Base-by-base conservation (phyloP, 2,888 invertebrate genomes). In the Fragum sueziense region DNA sequence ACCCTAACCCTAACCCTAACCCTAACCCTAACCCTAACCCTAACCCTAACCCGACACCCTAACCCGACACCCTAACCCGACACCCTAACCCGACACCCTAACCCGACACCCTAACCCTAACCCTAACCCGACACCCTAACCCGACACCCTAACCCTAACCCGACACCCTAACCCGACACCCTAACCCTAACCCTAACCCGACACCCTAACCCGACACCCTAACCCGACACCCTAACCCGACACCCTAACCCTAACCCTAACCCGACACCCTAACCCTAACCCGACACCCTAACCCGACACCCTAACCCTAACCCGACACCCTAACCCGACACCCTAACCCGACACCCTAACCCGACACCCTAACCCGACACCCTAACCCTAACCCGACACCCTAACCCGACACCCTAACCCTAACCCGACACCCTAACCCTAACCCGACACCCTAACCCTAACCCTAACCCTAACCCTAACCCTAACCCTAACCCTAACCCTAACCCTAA, bases 351-450 rank as follows among this genome's bases (percentile, higher is more conserved):
- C 80, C 86, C 85, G 73, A n/a, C 79, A 84, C 77, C 86, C 84
- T 76, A 82, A 85, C 79, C 84, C 85, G 75, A 85, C n/a, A 84
- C 86, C 86, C 85, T 78, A 85, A 82, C 86, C 84, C 80, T 71
- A 84, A 82, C 84, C 86, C 84, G 76, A 85, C 82, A 82, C 86
- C 84, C 76, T 80, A 85, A 74, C 84, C 84, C 62, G 75, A 78
- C 78, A 67, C 75, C 73, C 59, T 61, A 76, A 70, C 82, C 79
- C 68, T 67, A 82, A n/a, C n/a, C n/a, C n/a, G n/a, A n/a, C n/a
- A n/a, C n/a, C n/a, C n/a, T n/a, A n/a, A n/a, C n/a, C n/a, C n/a
- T n/a, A n/a, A n/a, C n/a, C n/a, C n/a, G n/a, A n/a, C n/a, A 73
- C 82, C 82, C 74, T 77, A 84, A 76, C 85, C 83, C 70, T 76